Base-by-base conservation (phyloP, 1,140 invertebrate genomes). In the Bombus confusus region DNA sequence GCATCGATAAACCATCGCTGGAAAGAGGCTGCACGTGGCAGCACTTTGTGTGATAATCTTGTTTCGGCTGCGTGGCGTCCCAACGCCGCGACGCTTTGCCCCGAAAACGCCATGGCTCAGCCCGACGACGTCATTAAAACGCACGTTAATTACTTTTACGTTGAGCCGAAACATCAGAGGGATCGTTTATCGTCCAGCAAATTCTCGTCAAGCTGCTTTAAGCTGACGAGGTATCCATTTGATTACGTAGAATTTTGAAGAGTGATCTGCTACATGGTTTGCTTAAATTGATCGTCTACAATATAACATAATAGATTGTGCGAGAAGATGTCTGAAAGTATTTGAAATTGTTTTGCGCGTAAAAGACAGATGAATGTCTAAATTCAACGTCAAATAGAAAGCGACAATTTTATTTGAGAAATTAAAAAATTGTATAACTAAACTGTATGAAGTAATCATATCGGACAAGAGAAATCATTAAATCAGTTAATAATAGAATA, bases 31-130 rank as follows among this genome's bases (percentile, higher is more conserved):
- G 62, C 77, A 79, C 75, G 66, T 74, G 72, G 86, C 79, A 86
- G 86, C 86, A 89, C 83, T 91, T 90, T 87, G 79, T 73, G 64
- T 78, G 39, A 89, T 91, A 92, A 90, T 87, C 78, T 83, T 72
- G 74, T 91, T 91, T 88, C 68, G 83, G 62, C 47, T 83, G 75
- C 79, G 80, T 72, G 71, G 87, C 72, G 81, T 85, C 77, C 84
- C 64, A 64, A 80, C 62, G 81, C 75, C 73, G 41, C 78, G 69
- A 69, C 62, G 71, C 82, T 91, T 91, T 83, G 86, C 79, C 83
- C 80, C 28, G 74, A 86, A 88, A 80, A 68, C 86, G 68, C 71
- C 59, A 41, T 18, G 47, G 47, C 85, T 78, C 69, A 77, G 39
- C 69, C 28, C 25, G 72, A 34, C 80, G 37, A n/a, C 80, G 81